Conservation (phyloP, 2,797 vertebrate species). For the Bryconaethiops microstoma region DNA sequence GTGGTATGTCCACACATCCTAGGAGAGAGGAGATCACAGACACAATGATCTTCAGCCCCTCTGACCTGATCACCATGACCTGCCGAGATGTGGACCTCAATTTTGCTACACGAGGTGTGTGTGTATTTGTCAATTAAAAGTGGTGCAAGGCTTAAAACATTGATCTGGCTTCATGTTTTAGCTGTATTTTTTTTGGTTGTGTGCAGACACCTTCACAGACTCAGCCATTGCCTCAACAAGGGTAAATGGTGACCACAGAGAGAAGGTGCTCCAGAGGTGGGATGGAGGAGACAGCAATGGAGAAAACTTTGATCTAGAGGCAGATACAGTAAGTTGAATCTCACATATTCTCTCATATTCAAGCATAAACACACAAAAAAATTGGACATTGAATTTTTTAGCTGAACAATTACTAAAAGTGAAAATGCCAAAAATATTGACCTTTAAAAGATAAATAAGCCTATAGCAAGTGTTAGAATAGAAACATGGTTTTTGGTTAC, state of each 20-base stretch:
- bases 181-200: slow-evolving; percentile 26
- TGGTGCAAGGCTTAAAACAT: neutral
- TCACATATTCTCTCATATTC: neutral
- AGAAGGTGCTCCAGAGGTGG: slow-evolving; percentile 92
- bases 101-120: slow-evolving; percentile 88
- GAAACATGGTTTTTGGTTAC: too few species aligned
- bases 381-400: neutral
- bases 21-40: slow-evolving; percentile 91
- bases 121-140: slow-evolving; percentile 9
- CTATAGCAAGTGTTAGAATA: too few species aligned
- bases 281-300: slow-evolving; percentile 91
- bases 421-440: too few species aligned
- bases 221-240: slow-evolving; percentile 85
- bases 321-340: slow-evolving; percentile 81
- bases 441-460: too few species aligned
- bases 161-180: neutral
- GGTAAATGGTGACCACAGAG: slow-evolving; percentile 91
- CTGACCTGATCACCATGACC: slow-evolving; percentile 87
- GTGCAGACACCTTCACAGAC: slow-evolving; percentile 89
- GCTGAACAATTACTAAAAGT: too few species aligned
- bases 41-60: slow-evolving; percentile 91
- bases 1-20: slow-evolving; percentile 69
- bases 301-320: slow-evolving; percentile 89
- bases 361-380: neutral
- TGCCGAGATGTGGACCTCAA: slow-evolving; percentile 92